phyloP scores from a whole-genome alignment of 1,140 invertebrate species.

The Globodera ellingtonae region DNA sequence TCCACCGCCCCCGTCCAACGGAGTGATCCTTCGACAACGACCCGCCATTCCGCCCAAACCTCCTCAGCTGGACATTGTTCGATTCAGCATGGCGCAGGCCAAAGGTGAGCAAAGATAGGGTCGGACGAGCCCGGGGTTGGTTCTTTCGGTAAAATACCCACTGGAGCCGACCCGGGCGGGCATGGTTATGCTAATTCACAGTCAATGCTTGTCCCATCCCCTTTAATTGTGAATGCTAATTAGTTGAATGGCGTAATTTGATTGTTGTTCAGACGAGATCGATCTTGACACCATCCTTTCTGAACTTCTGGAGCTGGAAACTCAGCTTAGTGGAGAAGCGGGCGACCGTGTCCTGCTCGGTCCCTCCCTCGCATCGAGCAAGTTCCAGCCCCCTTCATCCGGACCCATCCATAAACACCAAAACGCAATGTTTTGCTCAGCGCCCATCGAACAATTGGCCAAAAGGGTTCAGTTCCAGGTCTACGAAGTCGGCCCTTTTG shows the following conservation, averaged over 20 bases:
- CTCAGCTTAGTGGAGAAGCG: slow-evolving; percentile 47
- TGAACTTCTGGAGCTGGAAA: slow-evolving; percentile 50
- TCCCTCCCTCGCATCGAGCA: slow-evolving; percentile 33
- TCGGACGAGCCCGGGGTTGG: slow-evolving; percentile 11
- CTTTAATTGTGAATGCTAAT: no score
- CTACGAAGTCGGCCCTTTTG: not conserved
- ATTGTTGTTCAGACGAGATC: slow-evolving; percentile 43
- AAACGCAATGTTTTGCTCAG: slow-evolving; percentile 16
- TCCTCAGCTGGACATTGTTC: slow-evolving; percentile 52
- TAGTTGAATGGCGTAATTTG: not conserved
- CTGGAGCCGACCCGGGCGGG: no score
- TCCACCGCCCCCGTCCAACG: not conserved
- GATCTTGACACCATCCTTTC: slow-evolving; percentile 48
- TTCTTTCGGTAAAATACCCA: no score
- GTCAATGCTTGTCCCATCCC: no score
- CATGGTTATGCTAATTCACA: no score
- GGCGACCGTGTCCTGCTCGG: slow-evolving; percentile 48
- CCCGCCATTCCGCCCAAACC: slow-evolving; percentile 52
- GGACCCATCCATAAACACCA: slow-evolving; percentile 15
- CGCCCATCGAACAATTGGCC: slow-evolving; percentile 1
- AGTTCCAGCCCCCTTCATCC: not conserved
- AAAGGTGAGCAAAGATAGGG: slow-evolving; percentile 37
- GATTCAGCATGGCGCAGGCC: slow-evolving; percentile 56
- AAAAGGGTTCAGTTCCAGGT: slow-evolving; percentile 11
- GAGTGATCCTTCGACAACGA: slow-evolving; percentile 13